Evolutionary conservation across 2,888 invertebrate species (phyloP), one percentile per base, ranked within the genome.

Genomic region (Lepidocyrtinus sp.): DNA sequence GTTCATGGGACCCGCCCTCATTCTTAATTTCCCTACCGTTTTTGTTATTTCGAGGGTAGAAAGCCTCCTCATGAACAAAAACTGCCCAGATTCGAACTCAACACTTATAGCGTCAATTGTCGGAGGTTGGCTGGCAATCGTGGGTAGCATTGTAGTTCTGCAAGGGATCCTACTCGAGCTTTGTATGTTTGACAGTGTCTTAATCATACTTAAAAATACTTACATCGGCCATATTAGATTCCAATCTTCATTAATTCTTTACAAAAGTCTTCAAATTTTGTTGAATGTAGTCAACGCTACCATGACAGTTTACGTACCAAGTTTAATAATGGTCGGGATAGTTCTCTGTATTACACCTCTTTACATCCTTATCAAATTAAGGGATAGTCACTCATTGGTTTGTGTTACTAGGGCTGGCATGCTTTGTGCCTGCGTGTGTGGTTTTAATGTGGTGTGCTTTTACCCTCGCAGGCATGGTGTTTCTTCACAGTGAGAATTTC

Each of bases 291-390:
- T 17, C 0, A 71, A 71, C 25, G 22, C 36, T 1, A 26, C 3
- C 5, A 19, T 61, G 21, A n/a, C 0, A 24, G 7, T 63, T 9
- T 71, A 71, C 7, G 19, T 46, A 1, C 63, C 71, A 0, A 36
- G 62, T 27, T 45, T 71, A 26, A 17, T 71, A 2, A 62, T 71
- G 17, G 63, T 63, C 1, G 71, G 71, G 5, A 63, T 63, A 2
- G 22, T 45, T 1, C 19, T 71, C 1, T 71, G 71, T 25, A 45
- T 24, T 17, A 46, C 36, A n/a, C 62, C 63, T 0, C 25, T 71
- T 5, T 71, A 71, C n/a, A n/a, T 62, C 2, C 0, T 71, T 0
- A 71, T 71, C 17, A 62, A 62, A 63, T 21, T 71, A n/a, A 17
- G 45, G 17, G 1, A 1, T 1, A n/a, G 7, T n/a, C n/a, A n/a